phyloP scores from a whole-genome alignment of 2,797 vertebrate species.

The Pangasius mekongensis region DNA sequence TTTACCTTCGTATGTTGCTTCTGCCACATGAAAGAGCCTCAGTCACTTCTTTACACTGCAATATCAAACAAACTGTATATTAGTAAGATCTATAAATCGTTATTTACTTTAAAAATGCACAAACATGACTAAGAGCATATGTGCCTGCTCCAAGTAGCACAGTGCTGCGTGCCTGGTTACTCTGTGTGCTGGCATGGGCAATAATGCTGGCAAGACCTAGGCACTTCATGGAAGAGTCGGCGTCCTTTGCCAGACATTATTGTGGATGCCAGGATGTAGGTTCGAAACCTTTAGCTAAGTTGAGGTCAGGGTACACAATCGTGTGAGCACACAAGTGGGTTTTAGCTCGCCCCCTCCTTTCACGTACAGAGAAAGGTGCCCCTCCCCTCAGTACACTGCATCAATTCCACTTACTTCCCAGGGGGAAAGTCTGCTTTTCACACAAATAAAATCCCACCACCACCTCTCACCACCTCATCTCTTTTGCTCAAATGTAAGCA shows the following conservation, averaged over 20 bases:
- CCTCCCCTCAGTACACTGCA: slow-evolving; percentile 74
- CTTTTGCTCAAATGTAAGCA: slow-evolving; percentile 52
- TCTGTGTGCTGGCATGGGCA: slow-evolving; percentile 26
- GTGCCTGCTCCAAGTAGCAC: slow-evolving; percentile 7
- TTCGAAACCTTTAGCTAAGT: slow-evolving; percentile 63
- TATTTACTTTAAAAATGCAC: slow-evolving; percentile 10
- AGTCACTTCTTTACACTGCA: slow-evolving; percentile 4
- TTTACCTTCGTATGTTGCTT: slow-evolving; percentile 21
- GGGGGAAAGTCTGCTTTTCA: slow-evolving; percentile 60
- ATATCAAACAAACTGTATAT: slow-evolving; percentile 10
- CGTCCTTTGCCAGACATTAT: slow-evolving; percentile 45
- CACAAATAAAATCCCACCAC: slow-evolving; percentile 49
- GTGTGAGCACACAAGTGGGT: slow-evolving; percentile 67
- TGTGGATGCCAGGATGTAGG: slow-evolving; percentile 60
- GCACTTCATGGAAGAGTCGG: slow-evolving; percentile 33
- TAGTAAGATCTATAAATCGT: slow-evolving; percentile 8
- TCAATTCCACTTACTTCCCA: slow-evolving; percentile 64
- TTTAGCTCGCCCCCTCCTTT: slow-evolving; percentile 78
- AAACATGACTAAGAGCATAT: slow-evolving; percentile 2
- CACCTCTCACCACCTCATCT: slow-evolving; percentile 41
- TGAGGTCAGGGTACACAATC: slow-evolving; percentile 64
- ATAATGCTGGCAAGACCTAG: slow-evolving; percentile 17
- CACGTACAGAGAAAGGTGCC: slow-evolving; percentile 78
- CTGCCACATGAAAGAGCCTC: neutral
- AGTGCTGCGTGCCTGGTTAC: neutral